Percentiles rank a stretch among this genome's conserved stretches.
Evolutionary conservation across 2,888 invertebrate species (phyloP).

Genomic region (Agonopterix heracliana): DNA sequence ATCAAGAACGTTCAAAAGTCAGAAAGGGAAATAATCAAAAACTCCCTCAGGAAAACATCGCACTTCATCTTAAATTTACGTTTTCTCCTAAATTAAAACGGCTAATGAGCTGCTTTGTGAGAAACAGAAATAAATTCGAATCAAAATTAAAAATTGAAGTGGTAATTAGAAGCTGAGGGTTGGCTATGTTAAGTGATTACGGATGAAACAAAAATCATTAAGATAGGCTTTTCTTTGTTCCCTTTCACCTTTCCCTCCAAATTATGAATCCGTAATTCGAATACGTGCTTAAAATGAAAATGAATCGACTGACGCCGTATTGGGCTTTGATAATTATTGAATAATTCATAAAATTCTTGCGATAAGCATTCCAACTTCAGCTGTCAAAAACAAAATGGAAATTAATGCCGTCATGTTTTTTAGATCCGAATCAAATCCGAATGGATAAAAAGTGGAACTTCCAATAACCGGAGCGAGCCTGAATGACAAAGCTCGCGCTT

Average conservation of each 20-base stretch:
- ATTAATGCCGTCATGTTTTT: conserved; percentile 14
- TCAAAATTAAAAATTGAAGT: conserved; percentile 1
- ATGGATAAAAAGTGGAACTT: too few relatives aligned
- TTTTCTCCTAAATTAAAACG: conserved; percentile 2
- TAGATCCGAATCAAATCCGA: too few relatives aligned
- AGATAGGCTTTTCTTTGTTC: too few relatives aligned
- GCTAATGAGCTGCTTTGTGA: neutral
- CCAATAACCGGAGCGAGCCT: too few relatives aligned
- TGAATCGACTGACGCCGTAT: neutral
- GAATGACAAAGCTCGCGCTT: too few relatives aligned
- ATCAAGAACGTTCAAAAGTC: too few relatives aligned
- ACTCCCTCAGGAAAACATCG: neutral
- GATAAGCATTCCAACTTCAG: conserved; percentile 25
- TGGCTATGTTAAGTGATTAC: too few relatives aligned
- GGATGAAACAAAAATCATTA: too few relatives aligned
- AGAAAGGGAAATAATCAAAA: too few relatives aligned
- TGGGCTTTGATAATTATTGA: conserved; percentile 19
- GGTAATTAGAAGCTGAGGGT: neutral
- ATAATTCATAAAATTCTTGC: conserved; percentile 30
- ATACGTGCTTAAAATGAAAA: too few relatives aligned
- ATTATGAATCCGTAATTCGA: too few relatives aligned
- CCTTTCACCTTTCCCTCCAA: too few relatives aligned
- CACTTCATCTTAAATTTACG: conserved; percentile 4
- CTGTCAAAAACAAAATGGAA: conserved; percentile 23
- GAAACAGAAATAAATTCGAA: neutral